Evolutionary conservation across 1,140 invertebrate species (phyloP), one percentile per base, ranked within the genome.

Genomic region (Cotesia glomerata): DNA sequence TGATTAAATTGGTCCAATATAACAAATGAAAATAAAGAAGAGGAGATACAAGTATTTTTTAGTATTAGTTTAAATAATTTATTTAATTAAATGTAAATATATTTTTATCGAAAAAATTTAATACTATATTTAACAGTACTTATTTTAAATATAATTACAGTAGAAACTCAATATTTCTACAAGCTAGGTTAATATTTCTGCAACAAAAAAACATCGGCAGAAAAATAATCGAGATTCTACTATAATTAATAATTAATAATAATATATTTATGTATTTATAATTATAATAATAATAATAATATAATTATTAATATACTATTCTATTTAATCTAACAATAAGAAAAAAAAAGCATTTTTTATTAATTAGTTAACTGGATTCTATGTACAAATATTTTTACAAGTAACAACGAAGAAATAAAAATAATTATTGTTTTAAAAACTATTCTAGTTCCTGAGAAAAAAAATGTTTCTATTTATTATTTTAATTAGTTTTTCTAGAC

Each of bases 21-120:
- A n/a, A n/a, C n/a, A n/a, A n/a, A n/a, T n/a, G n/a, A n/a, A n/a
- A n/a, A n/a, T n/a, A n/a, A n/a, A n/a, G n/a, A n/a, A n/a, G n/a
- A n/a, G n/a, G n/a, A n/a, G 26, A 26, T 26, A 26, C 26, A 26
- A 26, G 3, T 26, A 65, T n/a, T 58, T n/a, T n/a, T 51, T 51
- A 9, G 49, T 11, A 9, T 51, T 9, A n/a, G 49, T 11, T n/a
- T 11, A 51, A 51, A 51, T 51, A 51, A 51, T 51, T 51, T 11
- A 59, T 59, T 16, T 59, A 59, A n/a, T 9, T 59, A 9, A 9
- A 16, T 59, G 56, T 13, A 59, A 61, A 65, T 73, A 73, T 39
- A 73, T 73, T 73, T 68, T 68, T 5, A 26, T 62, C 13, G 65
- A 73, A 73, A 73, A 73, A 73, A 69, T 69, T 68, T 62, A 73